phyloP scores from a whole-genome alignment of 1,140 invertebrate species.

The Tetramorium parvispinum region DNA sequence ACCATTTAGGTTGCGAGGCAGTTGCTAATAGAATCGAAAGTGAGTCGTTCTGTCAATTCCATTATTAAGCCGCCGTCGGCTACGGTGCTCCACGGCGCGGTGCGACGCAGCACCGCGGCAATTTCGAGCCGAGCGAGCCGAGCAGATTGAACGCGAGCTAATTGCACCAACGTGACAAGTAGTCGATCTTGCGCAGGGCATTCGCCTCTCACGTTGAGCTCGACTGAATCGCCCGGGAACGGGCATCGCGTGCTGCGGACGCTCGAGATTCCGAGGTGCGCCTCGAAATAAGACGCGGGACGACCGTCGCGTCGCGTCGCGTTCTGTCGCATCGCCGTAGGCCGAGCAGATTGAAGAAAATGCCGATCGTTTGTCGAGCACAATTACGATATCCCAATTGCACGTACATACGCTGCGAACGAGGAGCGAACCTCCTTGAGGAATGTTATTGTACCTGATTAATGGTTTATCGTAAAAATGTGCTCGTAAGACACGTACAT shows the following conservation, averaged over 20 bases:
- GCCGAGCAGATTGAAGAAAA: constrained; percentile 11
- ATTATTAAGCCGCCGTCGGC: constrained; percentile 70
- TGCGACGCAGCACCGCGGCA: background rate
- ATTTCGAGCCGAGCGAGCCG: constrained; percentile 46
- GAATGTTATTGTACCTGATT: background rate
- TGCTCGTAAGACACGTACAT: too few species aligned
- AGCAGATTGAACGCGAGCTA: constrained; percentile 64
- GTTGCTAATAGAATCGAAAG: constrained; percentile 69
- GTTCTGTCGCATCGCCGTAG: background rate
- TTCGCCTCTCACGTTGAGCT: constrained; percentile 20
- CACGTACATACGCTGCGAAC: background rate
- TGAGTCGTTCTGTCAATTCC: constrained; percentile 66
- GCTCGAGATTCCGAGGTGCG: constrained; percentile 35
- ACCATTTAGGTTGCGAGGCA: constrained; percentile 51
- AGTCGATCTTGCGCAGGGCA: constrained; percentile 35
- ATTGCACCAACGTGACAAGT: constrained; percentile 61
- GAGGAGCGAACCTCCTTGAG: background rate
- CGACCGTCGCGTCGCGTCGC: background rate
- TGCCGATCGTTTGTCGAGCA: background rate
- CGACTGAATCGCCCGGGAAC: background rate
- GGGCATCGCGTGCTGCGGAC: constrained; percentile 35
- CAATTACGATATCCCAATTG: background rate
- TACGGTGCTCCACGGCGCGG: constrained; percentile 22
- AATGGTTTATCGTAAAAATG: background rate
- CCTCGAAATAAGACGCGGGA: constrained; percentile 18